phyloP scores from a whole-genome alignment of 2,113 vertebrate genomes.

The Fregata magnificens region DNA sequence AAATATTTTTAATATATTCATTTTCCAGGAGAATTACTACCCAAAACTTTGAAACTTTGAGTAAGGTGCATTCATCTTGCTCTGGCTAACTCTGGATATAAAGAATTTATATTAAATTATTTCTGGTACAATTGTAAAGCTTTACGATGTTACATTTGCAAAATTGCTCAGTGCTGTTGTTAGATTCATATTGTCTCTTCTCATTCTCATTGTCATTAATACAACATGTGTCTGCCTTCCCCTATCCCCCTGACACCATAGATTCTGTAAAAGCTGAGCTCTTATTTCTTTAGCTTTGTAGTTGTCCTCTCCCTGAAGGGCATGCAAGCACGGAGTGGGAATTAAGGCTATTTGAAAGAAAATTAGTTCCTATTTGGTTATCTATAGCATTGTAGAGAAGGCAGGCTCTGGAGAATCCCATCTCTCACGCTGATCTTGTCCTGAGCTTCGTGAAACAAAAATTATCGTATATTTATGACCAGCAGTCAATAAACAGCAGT shows the following conservation, averaged over 20 bases:
- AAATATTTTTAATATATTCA: not conserved
- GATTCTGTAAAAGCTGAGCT: not conserved
- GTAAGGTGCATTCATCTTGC: not conserved
- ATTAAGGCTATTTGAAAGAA: not conserved
- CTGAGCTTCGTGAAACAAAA: not conserved
- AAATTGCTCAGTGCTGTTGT: not conserved
- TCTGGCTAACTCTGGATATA: not conserved
- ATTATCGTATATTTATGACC: not conserved
- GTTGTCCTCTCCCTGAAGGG: not conserved
- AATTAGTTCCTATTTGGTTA: not conserved
- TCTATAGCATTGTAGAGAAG: not conserved
- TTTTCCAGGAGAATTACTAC: not conserved
- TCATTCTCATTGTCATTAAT: not conserved
- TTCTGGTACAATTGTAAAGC: not conserved
- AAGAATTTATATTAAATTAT: not conserved
- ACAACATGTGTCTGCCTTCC: not conserved
- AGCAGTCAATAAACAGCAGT: not conserved
- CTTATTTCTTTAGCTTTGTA: not conserved
- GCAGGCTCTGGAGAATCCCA: not conserved
- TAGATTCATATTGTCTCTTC: not conserved
- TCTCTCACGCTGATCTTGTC: not conserved
- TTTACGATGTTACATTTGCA: not conserved
- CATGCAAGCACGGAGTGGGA: not conserved
- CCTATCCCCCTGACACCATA: not conserved
- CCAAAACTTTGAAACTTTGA: not conserved